Evolutionary conservation across 2,888 invertebrate genomes (phyloP), one percentile per base, ranked within the genome.

Genomic region (Siphlonurus alternatus): DNA sequence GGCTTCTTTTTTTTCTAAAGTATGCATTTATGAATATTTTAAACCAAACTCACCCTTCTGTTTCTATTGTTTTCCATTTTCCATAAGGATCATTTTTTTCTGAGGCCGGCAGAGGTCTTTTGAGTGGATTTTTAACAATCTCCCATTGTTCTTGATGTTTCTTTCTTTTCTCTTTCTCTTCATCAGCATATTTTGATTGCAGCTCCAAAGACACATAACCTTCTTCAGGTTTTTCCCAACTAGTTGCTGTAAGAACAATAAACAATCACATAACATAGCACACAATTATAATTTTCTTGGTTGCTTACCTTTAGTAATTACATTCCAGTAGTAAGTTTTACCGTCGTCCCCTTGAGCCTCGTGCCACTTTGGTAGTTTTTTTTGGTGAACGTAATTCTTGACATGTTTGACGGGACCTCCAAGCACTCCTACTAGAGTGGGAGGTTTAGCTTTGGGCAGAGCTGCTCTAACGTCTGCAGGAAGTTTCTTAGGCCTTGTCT

Each of bases 301-400:
- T 61, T 2, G 19, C 2, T 67, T 75, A 88, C 89, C 89, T 77
- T 88, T 88, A 51, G 90, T 91, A 68, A 85, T 81, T 1, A 83
- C 84, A 74, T 94, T 89, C 91, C 92, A 93, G 71, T 87, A 95
- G 73, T 94, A 94, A 1, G 84, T 81, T 69, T 84, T 80, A 0
- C 90, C 92, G 71, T 89, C 87, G 61, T 86, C 85, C 66, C 84
- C 82, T 69, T 83, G 83, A 0, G 85, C 86, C 75, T 94, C 91
- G 67, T 87, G 85, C 94, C 94, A 94, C 7, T 56, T 56, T 10
- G 56, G 56, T 20, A 56, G n/a, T 56, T 56, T 56, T 22, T 23
- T 84, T 73, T 61, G 79, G 81, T 2, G 25, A 59, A 25, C 59
- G 59, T 38, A 64, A 25, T 38, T 38, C n/a, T 25, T 62, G 63